Base-by-base conservation (phyloP, 2,888 invertebrate species). In the Xylocampa areola region DNA sequence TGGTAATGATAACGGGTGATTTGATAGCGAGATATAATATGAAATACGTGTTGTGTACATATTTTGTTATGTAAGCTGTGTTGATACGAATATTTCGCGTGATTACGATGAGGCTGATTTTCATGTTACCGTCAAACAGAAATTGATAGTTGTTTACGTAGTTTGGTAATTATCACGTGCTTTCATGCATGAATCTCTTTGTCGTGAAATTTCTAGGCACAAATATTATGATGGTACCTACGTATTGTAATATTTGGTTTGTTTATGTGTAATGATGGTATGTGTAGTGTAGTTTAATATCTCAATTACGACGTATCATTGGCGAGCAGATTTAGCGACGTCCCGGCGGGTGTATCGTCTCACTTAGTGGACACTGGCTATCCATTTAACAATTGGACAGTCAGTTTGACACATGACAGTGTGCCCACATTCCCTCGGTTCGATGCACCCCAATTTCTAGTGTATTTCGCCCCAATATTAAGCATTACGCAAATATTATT, bases 351-450 rank as follows among this genome's bases (percentile, higher is more conserved):
- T 76, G 71, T 73, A 76, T 79, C 73, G 80, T 71, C 74, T 77
- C 73, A 76, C 55, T 78, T 58, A 73, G 60, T 74, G 79, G 84
- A 81, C 84, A 81, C 77, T 60, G 72, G 76, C 87, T 76, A 85
- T 86, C 85, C 82, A 84, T 87, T 86, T 78, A 79, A 67, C 85
- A 85, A 78, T 83, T 73, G 82, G 81, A 85, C 82, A 79, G 85
- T 81, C 84, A 79, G 80, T 84, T 83, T 84, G 88, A 87, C 87
- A 82, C 72, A 78, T 81, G 84, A 80, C 85, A 82, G 78, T 66
- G 62, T 76, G 75, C 70, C 53, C 73, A 57, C 41, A 64, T 68
- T 68, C 75, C 68, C 67, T 63, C 55, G 60, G 70, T 65, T 66
- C 67, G 66, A 68, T 73, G 76, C 64, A 73, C 55, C 49, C 60